Percentiles rank a stretch among this genome's conserved stretches.
Evolutionary conservation across 2,888 invertebrate species (phyloP).

Genomic region (Diplolepis rosae): DNA sequence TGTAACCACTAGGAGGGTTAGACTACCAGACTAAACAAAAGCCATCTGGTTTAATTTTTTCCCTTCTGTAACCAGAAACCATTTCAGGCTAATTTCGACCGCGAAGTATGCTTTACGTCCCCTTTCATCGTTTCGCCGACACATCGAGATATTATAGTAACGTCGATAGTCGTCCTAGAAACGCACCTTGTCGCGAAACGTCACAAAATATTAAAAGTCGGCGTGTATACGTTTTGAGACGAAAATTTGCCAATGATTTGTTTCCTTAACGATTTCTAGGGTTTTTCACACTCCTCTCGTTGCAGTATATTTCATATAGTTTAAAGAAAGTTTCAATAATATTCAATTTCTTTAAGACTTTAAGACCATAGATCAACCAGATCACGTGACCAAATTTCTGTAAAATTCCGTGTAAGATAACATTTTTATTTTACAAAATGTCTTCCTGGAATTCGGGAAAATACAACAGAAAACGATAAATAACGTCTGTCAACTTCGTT

Average conservation of each 20-base stretch:
- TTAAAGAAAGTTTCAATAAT: too few species aligned
- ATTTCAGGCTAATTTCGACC: slow-evolving; percentile 7
- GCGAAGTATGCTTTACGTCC: not conserved
- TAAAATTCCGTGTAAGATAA: too few species aligned
- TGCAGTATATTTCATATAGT: too few species aligned
- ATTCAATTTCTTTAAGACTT: too few species aligned
- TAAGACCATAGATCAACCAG: too few species aligned
- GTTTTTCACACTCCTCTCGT: too few species aligned
- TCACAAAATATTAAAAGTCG: not conserved
- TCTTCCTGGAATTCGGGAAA: too few species aligned
- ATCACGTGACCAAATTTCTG: too few species aligned
- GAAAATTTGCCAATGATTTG: not conserved
- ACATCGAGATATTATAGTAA: not conserved
- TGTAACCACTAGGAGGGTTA: slow-evolving; percentile 41
- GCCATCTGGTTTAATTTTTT: slow-evolving; percentile 60
- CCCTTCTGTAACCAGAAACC: slow-evolving; percentile 19
- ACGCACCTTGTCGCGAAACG: not conserved
- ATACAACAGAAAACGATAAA: too few species aligned
- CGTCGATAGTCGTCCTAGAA: not conserved
- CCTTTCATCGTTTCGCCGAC: not conserved
- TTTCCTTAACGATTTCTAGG: not conserved
- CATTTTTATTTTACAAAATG: too few species aligned
- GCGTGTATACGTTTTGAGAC: not conserved
- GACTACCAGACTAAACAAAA: slow-evolving; percentile 63
- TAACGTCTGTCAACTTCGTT: too few species aligned